Evolutionary conservation across 1,140 invertebrate genomes (phyloP).

Genomic region (Yoshiicerus persimilis): DNA sequence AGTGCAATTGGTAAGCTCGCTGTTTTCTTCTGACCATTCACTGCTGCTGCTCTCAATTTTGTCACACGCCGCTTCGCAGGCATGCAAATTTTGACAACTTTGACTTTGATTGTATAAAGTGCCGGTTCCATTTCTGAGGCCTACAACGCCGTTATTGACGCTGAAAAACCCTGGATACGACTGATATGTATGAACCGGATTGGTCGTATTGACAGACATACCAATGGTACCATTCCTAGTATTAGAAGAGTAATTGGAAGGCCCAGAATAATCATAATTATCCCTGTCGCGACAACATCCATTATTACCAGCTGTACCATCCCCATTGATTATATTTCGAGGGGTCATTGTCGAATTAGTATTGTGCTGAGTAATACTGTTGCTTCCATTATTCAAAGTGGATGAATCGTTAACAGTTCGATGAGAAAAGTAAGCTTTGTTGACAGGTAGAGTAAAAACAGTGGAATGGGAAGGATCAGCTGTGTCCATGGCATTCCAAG

Average conservation of each 20-base stretch:
- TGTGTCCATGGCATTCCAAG: not conserved
- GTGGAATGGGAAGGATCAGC: not conserved
- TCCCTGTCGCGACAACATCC: not conserved
- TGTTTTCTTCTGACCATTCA: conserved; percentile 15
- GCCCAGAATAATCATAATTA: not conserved
- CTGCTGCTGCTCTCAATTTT: not conserved
- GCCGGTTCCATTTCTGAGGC: not conserved
- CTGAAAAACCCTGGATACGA: not conserved
- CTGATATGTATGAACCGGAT: not conserved
- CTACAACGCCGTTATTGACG: conserved; percentile 8
- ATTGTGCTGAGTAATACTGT: not conserved
- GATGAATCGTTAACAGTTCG: not conserved
- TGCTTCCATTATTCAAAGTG: not conserved
- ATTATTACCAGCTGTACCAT: not conserved
- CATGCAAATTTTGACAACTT: not conserved
- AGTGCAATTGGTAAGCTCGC: not conserved
- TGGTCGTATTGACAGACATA: not conserved
- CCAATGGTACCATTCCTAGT: not conserved
- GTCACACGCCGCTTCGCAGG: not conserved
- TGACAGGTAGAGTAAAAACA: not conserved
- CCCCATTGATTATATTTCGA: not conserved
- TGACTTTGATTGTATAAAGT: not conserved
- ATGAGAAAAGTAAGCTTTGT: not conserved
- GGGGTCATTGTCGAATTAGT: not conserved
- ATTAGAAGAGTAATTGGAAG: not conserved